Conservation (phyloP, 2,888 invertebrate genomes). For the Parnassius glacialis region DNA sequence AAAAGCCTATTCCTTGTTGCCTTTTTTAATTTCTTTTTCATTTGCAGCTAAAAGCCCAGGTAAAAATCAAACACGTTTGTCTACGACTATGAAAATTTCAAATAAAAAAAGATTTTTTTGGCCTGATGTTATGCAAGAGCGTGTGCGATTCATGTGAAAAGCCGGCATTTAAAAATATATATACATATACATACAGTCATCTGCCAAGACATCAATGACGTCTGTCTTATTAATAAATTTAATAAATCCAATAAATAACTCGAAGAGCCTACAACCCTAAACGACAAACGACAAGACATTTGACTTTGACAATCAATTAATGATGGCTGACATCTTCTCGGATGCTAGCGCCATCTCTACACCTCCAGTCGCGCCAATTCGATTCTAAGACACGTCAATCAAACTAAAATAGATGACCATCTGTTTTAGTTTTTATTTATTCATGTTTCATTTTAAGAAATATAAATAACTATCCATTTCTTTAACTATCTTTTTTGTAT, state of each 20-base stretch:
- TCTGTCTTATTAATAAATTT: not conserved
- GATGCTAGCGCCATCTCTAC: slow-evolving; percentile 40
- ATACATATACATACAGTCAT: slow-evolving; percentile 31
- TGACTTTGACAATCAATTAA: slow-evolving; percentile 52
- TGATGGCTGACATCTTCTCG: slow-evolving; percentile 42
- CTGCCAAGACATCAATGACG: slow-evolving; percentile 30
- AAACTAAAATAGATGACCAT: slow-evolving; percentile 33
- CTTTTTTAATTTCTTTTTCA: no score
- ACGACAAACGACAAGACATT: slow-evolving; percentile 32
- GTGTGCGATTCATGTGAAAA: slow-evolving; percentile 20
- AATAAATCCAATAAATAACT: no score
- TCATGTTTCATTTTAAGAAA: not conserved
- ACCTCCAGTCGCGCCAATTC: slow-evolving; percentile 29
- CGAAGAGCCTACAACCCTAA: slow-evolving; percentile 14
- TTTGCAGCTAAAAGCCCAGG: no score
- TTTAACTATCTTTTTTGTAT: no score
- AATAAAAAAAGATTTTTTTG: no score
- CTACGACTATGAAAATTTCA: no score
- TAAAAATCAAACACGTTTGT: no score
- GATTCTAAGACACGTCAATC: slow-evolving; percentile 36
- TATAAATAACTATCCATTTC: not conserved
- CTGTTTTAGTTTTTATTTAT: not conserved
- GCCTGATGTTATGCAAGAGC: not conserved
- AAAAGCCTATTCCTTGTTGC: no score
- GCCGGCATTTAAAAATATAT: slow-evolving; percentile 34